These are phyloP conservation scores for Venustaconcha ellipsiformis DNA, from an alignment of 1,140 invertebrate species.

Conservation along the genomic window DNA sequence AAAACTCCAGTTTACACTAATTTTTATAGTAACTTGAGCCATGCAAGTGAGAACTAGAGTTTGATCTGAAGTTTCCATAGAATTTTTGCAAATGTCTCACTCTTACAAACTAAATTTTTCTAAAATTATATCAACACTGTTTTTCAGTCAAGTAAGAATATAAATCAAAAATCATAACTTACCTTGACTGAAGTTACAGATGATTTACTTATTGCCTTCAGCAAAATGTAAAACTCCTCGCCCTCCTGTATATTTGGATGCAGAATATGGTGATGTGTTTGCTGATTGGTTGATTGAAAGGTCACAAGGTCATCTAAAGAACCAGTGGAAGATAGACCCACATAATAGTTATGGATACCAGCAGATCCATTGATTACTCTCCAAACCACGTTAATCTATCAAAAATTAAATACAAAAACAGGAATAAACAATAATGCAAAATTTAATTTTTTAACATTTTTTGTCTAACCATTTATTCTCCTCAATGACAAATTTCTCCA, in stretches of 20 bases:
- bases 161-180: neutral
- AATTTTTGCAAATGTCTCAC: too few relatives aligned
- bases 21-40: too few relatives aligned
- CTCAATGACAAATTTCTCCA: too few relatives aligned
- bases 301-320: conserved; percentile 2
- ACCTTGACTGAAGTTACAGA: neutral
- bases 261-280: conserved; percentile 1
- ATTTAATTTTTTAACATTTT: too few relatives aligned
- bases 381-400: conserved; percentile 12
- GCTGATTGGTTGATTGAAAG: conserved; percentile 7
- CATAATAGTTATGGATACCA: conserved; percentile 14
- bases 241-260: conserved; percentile 20
- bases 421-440: too few relatives aligned
- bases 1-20: too few relatives aligned
- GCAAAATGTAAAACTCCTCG: conserved; percentile 7
- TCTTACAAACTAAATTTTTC: too few relatives aligned
- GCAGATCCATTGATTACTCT: conserved; percentile 2
- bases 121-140: too few relatives aligned
- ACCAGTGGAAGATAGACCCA: conserved; percentile 11
- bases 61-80: too few relatives aligned
- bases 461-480: too few relatives aligned
- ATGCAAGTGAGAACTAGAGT: too few relatives aligned
- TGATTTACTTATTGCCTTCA: conserved; percentile 19
- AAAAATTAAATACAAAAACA: neutral
- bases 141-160: too few relatives aligned